Evolutionary conservation across 2,888 invertebrate genomes (phyloP).

Genomic region (Rotaria socialis): DNA sequence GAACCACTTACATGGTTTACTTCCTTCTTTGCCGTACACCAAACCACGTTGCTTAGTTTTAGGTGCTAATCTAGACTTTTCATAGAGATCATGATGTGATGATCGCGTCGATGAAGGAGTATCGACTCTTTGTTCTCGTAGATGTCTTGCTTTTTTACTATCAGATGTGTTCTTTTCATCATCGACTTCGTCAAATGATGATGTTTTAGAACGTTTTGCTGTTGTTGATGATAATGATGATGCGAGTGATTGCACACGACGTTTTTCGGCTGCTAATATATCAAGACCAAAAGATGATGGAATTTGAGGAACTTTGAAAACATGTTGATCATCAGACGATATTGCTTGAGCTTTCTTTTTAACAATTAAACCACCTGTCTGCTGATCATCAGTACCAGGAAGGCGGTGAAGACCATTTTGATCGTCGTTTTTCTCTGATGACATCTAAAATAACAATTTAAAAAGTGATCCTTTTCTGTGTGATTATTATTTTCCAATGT

Average conservation of each 20-base stretch:
- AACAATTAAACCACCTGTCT: neutral
- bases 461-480: too few species aligned
- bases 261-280: constrained; percentile 39
- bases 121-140: neutral
- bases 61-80: neutral
- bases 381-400: neutral
- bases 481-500: too few species aligned
- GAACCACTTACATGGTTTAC: neutral
- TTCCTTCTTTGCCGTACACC: neutral
- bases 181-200: neutral
- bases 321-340: neutral
- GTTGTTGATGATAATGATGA: constrained; percentile 47
- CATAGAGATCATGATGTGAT: neutral
- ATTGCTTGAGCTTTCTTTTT: neutral
- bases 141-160: neutral
- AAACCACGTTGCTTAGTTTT: neutral
- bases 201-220: constrained; percentile 46
- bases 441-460: neutral
- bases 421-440: neutral
- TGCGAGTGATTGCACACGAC: constrained; percentile 41
- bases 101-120: constrained; percentile 2
- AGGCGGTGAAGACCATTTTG: neutral
- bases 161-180: neutral
- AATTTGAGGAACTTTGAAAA: neutral
- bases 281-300: constrained; percentile 40